Conservation (phyloP, 2,113 vertebrate genomes). For the Atractosteus spatula region DNA sequence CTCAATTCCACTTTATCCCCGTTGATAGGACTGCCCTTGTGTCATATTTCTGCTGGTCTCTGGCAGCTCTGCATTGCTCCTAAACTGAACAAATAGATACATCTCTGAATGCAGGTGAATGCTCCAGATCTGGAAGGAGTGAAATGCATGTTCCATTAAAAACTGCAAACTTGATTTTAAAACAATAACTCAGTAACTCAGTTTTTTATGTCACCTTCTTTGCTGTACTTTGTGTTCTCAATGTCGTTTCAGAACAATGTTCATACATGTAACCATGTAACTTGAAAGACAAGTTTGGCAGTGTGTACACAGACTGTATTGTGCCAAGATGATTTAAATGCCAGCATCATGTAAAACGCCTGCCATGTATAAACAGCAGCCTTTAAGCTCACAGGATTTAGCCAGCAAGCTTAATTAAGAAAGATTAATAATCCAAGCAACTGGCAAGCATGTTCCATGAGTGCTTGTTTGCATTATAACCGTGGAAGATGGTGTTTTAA, state of each 20-base stretch:
- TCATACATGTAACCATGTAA: too few species aligned
- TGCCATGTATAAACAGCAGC: neutral
- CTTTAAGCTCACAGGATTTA: neutral
- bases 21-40: constrained; percentile 21
- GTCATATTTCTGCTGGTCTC: constrained; percentile 11
- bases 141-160: too few species aligned
- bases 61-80: neutral
- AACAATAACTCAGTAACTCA: too few species aligned
- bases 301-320: neutral
- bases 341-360: neutral
- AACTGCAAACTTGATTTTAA: too few species aligned
- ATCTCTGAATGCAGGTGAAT: too few species aligned
- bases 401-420: neutral
- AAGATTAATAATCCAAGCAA: neutral
- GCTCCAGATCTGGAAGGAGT: too few species aligned
- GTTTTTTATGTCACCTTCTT: too few species aligned
- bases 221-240: too few species aligned
- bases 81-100: neutral
- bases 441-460: too few species aligned
- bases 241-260: too few species aligned
- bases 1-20: constrained; percentile 21
- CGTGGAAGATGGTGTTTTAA: too few species aligned
- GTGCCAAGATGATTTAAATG: neutral
- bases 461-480: too few species aligned
- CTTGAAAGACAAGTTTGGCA: neutral